Percentiles rank a stretch among this genome's conserved stretches.
Conservation (phyloP, 2,797 vertebrate genomes). For the Acanthurus leucopareius region DNA sequence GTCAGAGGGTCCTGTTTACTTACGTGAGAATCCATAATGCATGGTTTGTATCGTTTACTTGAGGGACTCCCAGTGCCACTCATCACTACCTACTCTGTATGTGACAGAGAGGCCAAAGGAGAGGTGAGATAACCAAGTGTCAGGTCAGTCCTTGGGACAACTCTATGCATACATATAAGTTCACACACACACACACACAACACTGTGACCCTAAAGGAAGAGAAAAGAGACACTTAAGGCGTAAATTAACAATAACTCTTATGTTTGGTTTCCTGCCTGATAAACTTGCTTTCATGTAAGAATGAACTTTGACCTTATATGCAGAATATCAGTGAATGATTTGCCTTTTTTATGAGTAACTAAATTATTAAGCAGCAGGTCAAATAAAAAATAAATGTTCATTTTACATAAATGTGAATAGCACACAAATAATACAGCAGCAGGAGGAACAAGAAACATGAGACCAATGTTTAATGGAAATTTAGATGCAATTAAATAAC, state of each 20-base stretch:
- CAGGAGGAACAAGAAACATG: not conserved
- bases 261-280: constrained; percentile 36
- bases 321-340: constrained; percentile 1
- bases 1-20: constrained; percentile 80
- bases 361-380: constrained; percentile 25
- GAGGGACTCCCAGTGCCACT: constrained; percentile 70
- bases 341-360: not conserved
- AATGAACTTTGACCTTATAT: constrained; percentile 31
- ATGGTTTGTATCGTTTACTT: constrained; percentile 75
- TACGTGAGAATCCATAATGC: constrained; percentile 79
- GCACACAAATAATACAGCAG: not conserved
- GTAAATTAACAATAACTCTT: constrained; percentile 14
- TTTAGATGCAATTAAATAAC: not conserved
- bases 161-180: constrained; percentile 52
- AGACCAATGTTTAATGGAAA: not conserved
- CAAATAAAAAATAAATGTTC: not conserved
- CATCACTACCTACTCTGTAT: constrained; percentile 49
- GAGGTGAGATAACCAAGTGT: constrained; percentile 59
- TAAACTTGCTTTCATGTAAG: constrained; percentile 1
- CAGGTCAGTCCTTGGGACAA: constrained; percentile 60
- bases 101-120: constrained; percentile 68
- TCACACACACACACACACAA: not conserved
- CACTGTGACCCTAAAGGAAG: constrained; percentile 23
- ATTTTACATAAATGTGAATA: not conserved
- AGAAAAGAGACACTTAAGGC: constrained; percentile 24